Conservation (phyloP, 2,113 vertebrate genomes). For the Salvelinus fontinalis region DNA sequence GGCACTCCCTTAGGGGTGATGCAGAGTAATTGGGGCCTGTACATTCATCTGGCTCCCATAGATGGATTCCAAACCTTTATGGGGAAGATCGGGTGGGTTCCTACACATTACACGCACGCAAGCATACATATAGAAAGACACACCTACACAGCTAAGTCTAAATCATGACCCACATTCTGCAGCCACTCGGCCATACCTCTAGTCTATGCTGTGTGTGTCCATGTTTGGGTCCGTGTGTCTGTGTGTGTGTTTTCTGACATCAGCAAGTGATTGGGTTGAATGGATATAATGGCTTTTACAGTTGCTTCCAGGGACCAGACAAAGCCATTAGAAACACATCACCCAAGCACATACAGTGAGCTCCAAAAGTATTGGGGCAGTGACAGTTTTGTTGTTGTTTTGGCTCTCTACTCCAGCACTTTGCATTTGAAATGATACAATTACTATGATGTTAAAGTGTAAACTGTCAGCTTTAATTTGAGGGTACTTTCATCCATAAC, state of each 20-base stretch:
- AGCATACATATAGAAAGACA: neutral
- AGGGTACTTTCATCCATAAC: no score
- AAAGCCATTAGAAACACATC: neutral
- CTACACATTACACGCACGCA: neutral
- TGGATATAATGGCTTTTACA: neutral
- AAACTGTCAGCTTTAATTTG: no score
- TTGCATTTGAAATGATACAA: no score
- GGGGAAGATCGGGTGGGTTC: constrained; percentile 7
- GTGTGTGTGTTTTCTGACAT: neutral
- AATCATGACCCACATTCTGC: constrained; percentile 21
- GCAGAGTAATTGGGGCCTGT: constrained; percentile 15
- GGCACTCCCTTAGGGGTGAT: constrained; percentile 7
- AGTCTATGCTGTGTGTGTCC: neutral
- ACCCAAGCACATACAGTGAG: neutral
- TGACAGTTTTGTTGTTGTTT: no score
- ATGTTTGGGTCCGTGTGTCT: no score
- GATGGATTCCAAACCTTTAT: constrained; percentile 5
- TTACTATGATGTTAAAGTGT: no score
- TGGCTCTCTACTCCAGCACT: no score
- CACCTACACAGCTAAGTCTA: constrained; percentile 9
- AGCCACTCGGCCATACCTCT: neutral
- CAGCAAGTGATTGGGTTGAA: neutral
- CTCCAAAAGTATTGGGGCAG: no score
- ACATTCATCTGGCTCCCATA: constrained; percentile 18
- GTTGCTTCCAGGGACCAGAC: neutral